Base-by-base conservation (phyloP, 2,113 vertebrate genomes). In the Aphyosemion australe region DNA sequence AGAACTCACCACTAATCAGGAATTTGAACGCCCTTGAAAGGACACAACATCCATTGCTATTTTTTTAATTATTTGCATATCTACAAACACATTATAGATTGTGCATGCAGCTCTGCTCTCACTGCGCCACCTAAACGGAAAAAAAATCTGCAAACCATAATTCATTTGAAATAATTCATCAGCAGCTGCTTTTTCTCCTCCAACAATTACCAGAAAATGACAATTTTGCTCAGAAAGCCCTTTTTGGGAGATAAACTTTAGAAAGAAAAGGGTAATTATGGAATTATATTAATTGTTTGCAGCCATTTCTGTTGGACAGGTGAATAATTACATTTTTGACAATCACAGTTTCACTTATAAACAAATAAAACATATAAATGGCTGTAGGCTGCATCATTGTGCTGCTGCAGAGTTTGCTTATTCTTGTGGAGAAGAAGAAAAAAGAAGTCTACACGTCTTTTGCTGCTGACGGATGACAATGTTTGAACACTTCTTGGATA, bases 401-500 rank as follows among this genome's bases (percentile, higher is more conserved):
- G 15, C 4, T 1, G 45, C 46, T 48, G 2, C 7, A 10, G 26
- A 26, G n/a, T 19, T 19, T 48, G 46, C 46, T 61, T 73, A 45
- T 59, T 67, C 69, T 62, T 19, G 11, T 49, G 26, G 54, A 39
- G 54, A 26, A 3, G 49, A 52, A 53, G 8, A 62, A 34, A 37
- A 8, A 37, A 37, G 1, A 37, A 7, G 4, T 58, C 65, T 18
- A 42, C 10, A 12, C 41, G 11, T 42, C 65, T 51, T 61, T 53
- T 45, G 57, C 12, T 15, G 39, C 75, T 79, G 49, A 67, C 53
- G 62, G 60, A 74, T 39, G 55, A 54, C 46, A 69, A 60, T 31
- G 32, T 54, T 51, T 34, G 14, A 63, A 50, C 53, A 39, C 55
- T 52, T 67, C 43, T 73, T 67, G 65, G 78, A 63, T 74, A 82